Percentiles rank a stretch among this genome's conserved stretches.
These are phyloP conservation scores for Cercopithecus mona DNA, from an alignment of 2,113 vertebrate species.

Conservation along the genomic window DNA sequence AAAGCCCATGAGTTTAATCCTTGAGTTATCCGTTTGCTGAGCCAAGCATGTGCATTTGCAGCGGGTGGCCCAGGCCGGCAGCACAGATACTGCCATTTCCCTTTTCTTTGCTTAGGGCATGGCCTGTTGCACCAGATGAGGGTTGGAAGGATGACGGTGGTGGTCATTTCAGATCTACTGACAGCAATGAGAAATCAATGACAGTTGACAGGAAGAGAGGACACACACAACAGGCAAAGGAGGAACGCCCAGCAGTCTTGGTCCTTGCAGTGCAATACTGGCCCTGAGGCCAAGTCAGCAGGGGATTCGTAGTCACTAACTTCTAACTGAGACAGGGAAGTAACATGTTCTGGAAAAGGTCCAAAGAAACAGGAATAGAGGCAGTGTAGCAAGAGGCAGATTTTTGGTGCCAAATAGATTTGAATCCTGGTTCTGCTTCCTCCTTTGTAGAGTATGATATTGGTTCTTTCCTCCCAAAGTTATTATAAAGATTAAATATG, in stretches of 20 bases:
- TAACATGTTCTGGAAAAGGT: not conserved
- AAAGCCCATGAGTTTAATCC: not conserved
- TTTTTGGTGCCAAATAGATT: not conserved
- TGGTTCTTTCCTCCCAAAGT: not conserved
- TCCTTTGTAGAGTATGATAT: not conserved
- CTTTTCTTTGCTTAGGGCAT: not conserved
- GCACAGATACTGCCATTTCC: not conserved
- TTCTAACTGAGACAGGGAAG: not conserved
- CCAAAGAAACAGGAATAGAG: not conserved
- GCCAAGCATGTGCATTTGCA: not conserved
- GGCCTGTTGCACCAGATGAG: not conserved
- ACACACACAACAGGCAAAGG: not conserved
- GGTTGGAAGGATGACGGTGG: not conserved
- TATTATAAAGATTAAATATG: not conserved
- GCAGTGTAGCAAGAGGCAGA: not conserved
- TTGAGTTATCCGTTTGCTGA: not conserved
- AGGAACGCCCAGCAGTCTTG: not conserved
- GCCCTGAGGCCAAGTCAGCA: not conserved
- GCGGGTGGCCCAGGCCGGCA: not conserved
- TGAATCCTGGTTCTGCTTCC: not conserved
- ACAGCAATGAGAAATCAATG: not conserved
- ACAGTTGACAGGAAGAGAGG: not conserved
- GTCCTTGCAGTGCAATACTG: not conserved
- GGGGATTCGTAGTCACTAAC: not conserved
- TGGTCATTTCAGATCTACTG: not conserved